Evolutionary conservation across 1,140 invertebrate genomes (phyloP), one percentile per base, ranked within the genome.

Genomic region (Phthorimaea operculella): DNA sequence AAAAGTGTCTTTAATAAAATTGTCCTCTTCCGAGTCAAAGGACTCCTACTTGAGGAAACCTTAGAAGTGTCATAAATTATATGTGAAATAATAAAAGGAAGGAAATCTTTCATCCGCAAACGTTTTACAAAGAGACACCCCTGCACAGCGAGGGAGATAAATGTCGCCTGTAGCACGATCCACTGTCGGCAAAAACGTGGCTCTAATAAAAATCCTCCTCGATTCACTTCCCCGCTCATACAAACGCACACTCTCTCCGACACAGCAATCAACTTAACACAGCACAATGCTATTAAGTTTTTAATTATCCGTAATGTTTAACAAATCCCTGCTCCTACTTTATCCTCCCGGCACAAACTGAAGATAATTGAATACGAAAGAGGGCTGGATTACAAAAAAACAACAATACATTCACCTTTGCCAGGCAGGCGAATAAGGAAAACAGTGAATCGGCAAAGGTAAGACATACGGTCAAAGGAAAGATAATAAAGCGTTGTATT

Each of bases 401-500:
- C 58, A 66, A 68, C 60, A 66, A 66, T 64, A 61, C 63, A 65
- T 60, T 62, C 60, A 70, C 62, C 64, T 64, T 63, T 65, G 49
- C 57, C 57, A 49, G 59, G 34, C 51, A 57, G 51, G 57, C 59
- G 54, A 55, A 56, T 60, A 34, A 60, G 61, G 64, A 60, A 62
- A 69, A 68, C 61, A 66, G 57, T 63, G 64, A 62, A 58, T 64
- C 56, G 55, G 69, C 51, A 62, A 77, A 77, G 68, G 74, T 76
- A 73, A 78, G 74, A 78, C 70, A 74, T 67, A 76, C 76, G 76
- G 77, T 80, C 78, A 81, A 77, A 80, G 66, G 69, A 64, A 73
- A 75, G 69, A 77, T 81, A 81, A 80, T 81, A 76, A 81, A 81
- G 66, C 78, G 73, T 77, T 75, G 76, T 83, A 79, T 81, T 83